Percentiles rank a stretch among this genome's conserved stretches.
phyloP scores from a whole-genome alignment of 2,888 invertebrate species.

The Deilephila elpenor region DNA sequence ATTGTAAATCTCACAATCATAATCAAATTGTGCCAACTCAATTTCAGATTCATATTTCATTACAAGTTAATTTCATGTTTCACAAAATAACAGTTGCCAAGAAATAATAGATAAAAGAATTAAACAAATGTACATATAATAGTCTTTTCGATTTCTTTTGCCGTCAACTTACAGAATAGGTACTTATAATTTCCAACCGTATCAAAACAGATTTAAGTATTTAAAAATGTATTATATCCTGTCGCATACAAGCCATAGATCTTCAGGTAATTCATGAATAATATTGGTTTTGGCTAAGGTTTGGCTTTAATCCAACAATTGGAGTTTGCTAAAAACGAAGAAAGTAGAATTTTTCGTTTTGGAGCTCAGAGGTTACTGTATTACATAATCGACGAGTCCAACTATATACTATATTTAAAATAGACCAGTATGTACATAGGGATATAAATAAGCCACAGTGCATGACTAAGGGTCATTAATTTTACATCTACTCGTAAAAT shows the following conservation, averaged over 20 bases:
- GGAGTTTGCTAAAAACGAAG: background rate
- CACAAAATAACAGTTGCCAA: slow-evolving; percentile 15
- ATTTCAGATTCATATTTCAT: slow-evolving; percentile 25
- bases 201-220: background rate
- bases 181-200: background rate
- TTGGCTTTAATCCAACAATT: background rate
- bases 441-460: too few relatives aligned
- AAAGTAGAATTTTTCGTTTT: background rate
- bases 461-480: background rate
- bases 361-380: background rate
- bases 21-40: slow-evolving; percentile 27
- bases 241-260: background rate
- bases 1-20: slow-evolving; percentile 26
- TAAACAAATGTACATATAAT: background rate
- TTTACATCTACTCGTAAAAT: background rate
- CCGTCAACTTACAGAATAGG: background rate
- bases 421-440: too few relatives aligned
- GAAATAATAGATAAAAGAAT: background rate
- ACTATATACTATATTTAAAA: background rate
- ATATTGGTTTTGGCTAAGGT: background rate
- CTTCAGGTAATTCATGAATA: background rate
- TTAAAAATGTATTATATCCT: background rate
- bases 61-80: slow-evolving; percentile 19
- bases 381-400: background rate
- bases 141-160: background rate